A percentile compares a stretch with the other conserved stretches of the same genome.
Evolutionary conservation across 2,888 invertebrate genomes (phyloP).

Genomic region (Cryptocheilus praepositus): DNA sequence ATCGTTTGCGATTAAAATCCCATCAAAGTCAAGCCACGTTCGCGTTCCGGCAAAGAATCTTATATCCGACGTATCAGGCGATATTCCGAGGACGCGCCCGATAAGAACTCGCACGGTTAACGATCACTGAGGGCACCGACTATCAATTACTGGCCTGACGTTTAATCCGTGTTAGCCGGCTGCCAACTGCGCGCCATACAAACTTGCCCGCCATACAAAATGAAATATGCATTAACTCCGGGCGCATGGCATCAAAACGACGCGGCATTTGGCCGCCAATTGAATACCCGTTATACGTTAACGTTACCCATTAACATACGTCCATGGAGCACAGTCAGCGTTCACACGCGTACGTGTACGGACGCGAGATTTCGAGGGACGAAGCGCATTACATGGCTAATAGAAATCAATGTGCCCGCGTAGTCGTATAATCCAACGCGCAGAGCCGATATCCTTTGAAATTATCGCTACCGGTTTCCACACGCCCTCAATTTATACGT

Average conservation of each 20-base stretch:
- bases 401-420: conserved; percentile 17
- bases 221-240: conserved; percentile 6
- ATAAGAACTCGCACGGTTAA: no score
- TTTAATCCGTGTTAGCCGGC: conserved; percentile 6
- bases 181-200: not conserved
- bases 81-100: no score
- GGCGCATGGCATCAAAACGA: conserved; percentile 6
- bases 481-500: conserved; percentile 9
- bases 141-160: conserved; percentile 2
- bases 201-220: not conserved
- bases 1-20: no score
- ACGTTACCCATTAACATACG: conserved; percentile 5
- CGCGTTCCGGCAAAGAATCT: no score
- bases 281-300: not conserved
- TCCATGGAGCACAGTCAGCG: conserved; percentile 1
- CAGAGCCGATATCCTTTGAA: not conserved
- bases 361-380: not conserved
- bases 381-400: conserved; percentile 13
- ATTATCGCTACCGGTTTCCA: not conserved
- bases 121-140: not conserved
- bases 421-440: conserved; percentile 2
- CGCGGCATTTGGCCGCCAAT: not conserved
- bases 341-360: not conserved
- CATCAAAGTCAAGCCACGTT: no score
- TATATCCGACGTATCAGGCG: no score